Conservation (phyloP, 2,113 vertebrate genomes). For the Ailurus styani region DNA sequence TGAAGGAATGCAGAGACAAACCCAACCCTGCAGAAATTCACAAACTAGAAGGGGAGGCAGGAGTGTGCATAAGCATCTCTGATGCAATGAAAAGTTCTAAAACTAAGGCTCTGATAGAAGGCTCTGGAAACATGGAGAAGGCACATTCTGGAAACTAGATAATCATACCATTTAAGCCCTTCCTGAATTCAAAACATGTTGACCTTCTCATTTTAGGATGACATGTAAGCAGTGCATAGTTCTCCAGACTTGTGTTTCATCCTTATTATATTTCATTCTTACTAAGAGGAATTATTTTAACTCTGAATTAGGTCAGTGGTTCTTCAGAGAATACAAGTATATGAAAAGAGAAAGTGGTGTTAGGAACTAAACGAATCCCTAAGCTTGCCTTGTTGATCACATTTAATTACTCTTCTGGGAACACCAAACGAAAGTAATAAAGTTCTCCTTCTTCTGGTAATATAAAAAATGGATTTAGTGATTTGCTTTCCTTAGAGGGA, state of each 20-base stretch:
- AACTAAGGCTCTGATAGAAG: not conserved
- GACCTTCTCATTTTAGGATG: not conserved
- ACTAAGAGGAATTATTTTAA: not conserved
- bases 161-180: not conserved
- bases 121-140: not conserved
- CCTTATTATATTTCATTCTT: slow-evolving; percentile 10
- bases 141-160: not conserved
- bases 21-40: not conserved
- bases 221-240: not conserved
- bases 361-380: not conserved
- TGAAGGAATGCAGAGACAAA: not conserved
- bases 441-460: not conserved
- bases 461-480: not conserved
- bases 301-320: slow-evolving; percentile 18
- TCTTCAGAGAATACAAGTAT: slow-evolving; percentile 6
- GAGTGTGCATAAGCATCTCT: no score
- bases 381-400: not conserved
- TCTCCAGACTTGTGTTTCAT: not conserved
- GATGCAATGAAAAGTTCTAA: not conserved
- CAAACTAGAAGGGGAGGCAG: not conserved
- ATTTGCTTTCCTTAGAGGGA: not conserved
- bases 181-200: not conserved
- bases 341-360: not conserved
- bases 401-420: slow-evolving; percentile 26
- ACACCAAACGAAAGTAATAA: slow-evolving; percentile 16